Evolutionary conservation across 2,113 vertebrate species (phyloP), one percentile per base, ranked within the genome.

Genomic region (Tringa solitaria): DNA sequence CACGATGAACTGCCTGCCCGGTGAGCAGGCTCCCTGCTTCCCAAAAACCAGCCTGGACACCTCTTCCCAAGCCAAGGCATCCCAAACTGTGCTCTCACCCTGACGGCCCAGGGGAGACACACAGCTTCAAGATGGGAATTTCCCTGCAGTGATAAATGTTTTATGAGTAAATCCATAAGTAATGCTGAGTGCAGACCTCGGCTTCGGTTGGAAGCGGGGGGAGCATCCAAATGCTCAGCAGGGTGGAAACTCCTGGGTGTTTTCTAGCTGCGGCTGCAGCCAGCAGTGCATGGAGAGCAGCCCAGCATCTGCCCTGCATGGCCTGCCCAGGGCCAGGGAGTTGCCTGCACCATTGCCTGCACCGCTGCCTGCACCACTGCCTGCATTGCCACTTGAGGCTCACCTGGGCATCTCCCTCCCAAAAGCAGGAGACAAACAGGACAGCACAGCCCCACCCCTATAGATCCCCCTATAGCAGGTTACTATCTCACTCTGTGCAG

Each of bases 121-220:
- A 2, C 28, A 41, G 65, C 93, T 73, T 43, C 5, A 5, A 61
- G 73, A 63, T 0, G 9, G 84, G 87, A 93, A 81, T 74, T 84
- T 96, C 95, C 91, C 93, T 48, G 91, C 89, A 87, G 89, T 18
- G 68, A 86, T 87, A 24, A 92, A 89, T 94, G 84, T 84, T 94
- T 94, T 20, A 94, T 65, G 73, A 95, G 41, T 14, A 77, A 83
- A 94, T 94, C 21, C 76, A 16, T 72, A 92, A 95, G 78, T 54
- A 84, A 83, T n/a, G 80, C 63, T 84, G 67, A 37, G 80, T 6
- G 70, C 86, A 76, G 78, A 70, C 46, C 82, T 92, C 2, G 0
- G 69, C 56, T 87, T 17, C 0, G 1, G 10, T 0, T 37, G 82
- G 65, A 51, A 73, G 68, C 4, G 27, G 82, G 39, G n/a, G 65